Evolutionary conservation across 2,113 vertebrate species (phyloP), one percentile per base, ranked within the genome.

Genomic region (Hippocampus abdominalis): DNA sequence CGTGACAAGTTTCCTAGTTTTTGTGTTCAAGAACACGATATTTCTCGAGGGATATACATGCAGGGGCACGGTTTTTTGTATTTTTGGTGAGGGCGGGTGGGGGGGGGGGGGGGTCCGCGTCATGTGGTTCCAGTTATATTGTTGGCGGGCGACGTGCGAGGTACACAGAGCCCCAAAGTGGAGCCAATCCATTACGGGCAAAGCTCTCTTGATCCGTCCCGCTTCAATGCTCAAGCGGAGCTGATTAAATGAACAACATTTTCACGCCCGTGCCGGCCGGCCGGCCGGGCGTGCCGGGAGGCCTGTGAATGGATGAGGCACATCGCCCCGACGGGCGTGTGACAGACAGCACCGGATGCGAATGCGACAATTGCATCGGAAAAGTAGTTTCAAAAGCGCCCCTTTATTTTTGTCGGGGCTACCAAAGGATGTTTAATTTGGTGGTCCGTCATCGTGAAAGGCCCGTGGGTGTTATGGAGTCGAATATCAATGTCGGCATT

Each of bases 221-320:
- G 82, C 87, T 81, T 75, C 85, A 90, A 84, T 80, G 77, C 86
- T 81, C 76, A 73, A 89, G 84, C 89, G 67, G 86, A 87, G 85
- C 87, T 85, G 81, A 91, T 91, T 89, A 89, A 91, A 90, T 91
- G 86, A 86, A 88, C 82, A 74, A 46, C 32, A 90, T 91, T 91
- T 89, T 85, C 87, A 91, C 81, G 86, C 86, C 86, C 42, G 42
- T 44, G 32, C 32, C 32, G 32, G 42, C 42, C 32, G 32, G 42
- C 42, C 42, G 42, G 10, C 42, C 42, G 42, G 10, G 40, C 40
- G 11, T 11, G 40, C 42, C 12, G 78, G 74, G 53, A 67, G 70
- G 77, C 73, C 80, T 36, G 32, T 91, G 83, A 90, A 89, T 84
- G 74, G 85, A 73, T 86, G 79, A 74, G 88, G 10, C 75, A 74